These are phyloP conservation scores for Sinella curviseta DNA, from an alignment of 1,140 invertebrate species.

Conservation along the genomic window DNA sequence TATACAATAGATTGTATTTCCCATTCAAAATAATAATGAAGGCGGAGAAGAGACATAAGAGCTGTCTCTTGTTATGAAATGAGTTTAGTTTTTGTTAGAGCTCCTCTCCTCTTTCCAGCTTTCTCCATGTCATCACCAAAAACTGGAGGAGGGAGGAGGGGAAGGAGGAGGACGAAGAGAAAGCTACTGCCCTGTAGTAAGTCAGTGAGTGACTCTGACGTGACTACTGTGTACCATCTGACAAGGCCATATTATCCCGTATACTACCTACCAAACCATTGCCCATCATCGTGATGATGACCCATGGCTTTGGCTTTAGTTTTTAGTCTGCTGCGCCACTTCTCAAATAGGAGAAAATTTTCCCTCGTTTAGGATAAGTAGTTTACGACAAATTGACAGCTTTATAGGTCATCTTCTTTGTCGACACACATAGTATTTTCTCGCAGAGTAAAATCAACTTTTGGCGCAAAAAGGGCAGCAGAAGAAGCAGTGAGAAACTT, in stretches of 20 bases:
- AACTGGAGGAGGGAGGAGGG: not conserved
- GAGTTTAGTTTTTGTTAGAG: not conserved
- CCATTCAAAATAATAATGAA: not conserved
- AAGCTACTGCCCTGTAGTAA: too few relatives aligned
- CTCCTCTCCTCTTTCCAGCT: not conserved
- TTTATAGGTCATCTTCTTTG: constrained; percentile 21
- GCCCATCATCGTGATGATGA: not conserved
- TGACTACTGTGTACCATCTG: not conserved
- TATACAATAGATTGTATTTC: not conserved
- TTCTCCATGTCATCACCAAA: not conserved
- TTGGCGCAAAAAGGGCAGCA: too few relatives aligned
- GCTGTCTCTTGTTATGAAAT: not conserved
- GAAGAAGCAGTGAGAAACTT: too few relatives aligned
- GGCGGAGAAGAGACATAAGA: not conserved
- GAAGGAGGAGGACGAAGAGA: not conserved
- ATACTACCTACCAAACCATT: not conserved
- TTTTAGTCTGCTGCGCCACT: too few relatives aligned
- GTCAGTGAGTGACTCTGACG: not conserved
- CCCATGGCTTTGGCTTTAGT: not conserved
- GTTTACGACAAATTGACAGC: constrained; percentile 23
- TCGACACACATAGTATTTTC: not conserved
- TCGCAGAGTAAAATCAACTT: not conserved
- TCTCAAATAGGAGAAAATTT: not conserved
- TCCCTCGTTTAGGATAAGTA: not conserved
- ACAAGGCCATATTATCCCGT: not conserved